These are phyloP conservation scores for Procavia capensis DNA, from an alignment of 2,113 vertebrate species.

Conservation along the genomic window DNA sequence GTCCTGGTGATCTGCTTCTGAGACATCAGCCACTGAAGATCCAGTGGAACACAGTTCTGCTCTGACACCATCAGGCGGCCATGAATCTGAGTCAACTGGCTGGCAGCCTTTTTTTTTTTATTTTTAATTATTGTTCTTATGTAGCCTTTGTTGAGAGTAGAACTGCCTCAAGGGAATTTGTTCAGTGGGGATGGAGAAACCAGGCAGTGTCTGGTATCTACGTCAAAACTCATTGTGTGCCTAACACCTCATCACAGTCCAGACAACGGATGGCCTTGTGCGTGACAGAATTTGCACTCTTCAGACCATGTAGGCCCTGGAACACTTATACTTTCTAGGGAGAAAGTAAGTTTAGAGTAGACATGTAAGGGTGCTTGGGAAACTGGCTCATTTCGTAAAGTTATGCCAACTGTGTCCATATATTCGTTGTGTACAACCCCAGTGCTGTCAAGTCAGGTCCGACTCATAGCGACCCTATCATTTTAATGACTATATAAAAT, in stretches of 20 bases:
- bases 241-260: background rate
- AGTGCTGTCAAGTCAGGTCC: too few species aligned
- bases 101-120: too few species aligned
- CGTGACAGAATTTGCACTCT: background rate
- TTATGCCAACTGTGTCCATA: background rate
- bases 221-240: too few species aligned
- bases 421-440: background rate
- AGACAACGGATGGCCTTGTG: background rate
- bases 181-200: background rate
- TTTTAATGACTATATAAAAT: conserved; percentile 36
- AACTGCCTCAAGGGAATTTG: background rate
- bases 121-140: too few species aligned
- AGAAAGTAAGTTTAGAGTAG: background rate
- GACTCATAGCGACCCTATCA: too few species aligned
- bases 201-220: too few species aligned
- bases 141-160: background rate
- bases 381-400: background rate
- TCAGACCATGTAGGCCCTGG: background rate
- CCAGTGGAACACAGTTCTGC: too few species aligned
- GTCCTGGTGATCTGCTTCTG: too few species aligned
- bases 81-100: too few species aligned
- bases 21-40: too few species aligned
- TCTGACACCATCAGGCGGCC: too few species aligned
- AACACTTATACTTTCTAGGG: background rate
- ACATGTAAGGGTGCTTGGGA: background rate